A percentile compares a stretch with the other conserved stretches of the same genome.
phyloP scores from a whole-genome alignment of 2,888 invertebrate genomes.

The Philereme transversata region DNA sequence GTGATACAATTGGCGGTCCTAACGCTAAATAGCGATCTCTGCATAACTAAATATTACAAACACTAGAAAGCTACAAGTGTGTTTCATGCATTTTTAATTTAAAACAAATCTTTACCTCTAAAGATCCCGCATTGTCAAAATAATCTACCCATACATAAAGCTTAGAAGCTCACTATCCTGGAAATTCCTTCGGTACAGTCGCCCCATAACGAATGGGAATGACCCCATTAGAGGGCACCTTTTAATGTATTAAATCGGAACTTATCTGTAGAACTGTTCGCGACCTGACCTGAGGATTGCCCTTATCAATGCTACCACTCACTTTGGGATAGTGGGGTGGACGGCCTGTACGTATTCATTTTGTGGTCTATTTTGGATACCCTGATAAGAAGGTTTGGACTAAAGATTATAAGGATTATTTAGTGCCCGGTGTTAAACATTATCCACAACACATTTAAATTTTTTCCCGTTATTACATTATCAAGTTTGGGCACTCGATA shows the following conservation, averaged over 20 bases:
- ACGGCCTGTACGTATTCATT: constrained; percentile 32
- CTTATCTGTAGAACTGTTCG: constrained; percentile 71
- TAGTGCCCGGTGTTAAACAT: too few species aligned
- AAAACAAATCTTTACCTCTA: too few species aligned
- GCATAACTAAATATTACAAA: too few species aligned
- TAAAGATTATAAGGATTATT: background rate
- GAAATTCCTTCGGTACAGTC: constrained; percentile 54
- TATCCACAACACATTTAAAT: too few species aligned
- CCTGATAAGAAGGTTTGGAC: constrained; percentile 41
- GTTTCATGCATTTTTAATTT: too few species aligned
- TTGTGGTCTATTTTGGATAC: constrained; percentile 50
- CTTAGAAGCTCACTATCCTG: constrained; percentile 39
- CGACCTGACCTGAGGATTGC: constrained; percentile 61
- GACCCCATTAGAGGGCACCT: constrained; percentile 78
- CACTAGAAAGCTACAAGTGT: too few species aligned
- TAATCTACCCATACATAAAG: constrained; percentile 21
- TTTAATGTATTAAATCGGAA: constrained; percentile 81
- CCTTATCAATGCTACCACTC: constrained; percentile 72
- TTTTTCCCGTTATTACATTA: too few species aligned
- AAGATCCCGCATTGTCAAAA: background rate
- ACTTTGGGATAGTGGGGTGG: constrained; percentile 53
- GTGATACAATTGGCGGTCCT: too few species aligned
- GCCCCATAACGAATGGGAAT: constrained; percentile 76
- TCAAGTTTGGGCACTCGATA: too few species aligned
- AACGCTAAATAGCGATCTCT: too few species aligned